These are phyloP conservation scores for Sinocyclocheilus anshuiensis DNA, from an alignment of 2,113 vertebrate species.

Conservation along the genomic window DNA sequence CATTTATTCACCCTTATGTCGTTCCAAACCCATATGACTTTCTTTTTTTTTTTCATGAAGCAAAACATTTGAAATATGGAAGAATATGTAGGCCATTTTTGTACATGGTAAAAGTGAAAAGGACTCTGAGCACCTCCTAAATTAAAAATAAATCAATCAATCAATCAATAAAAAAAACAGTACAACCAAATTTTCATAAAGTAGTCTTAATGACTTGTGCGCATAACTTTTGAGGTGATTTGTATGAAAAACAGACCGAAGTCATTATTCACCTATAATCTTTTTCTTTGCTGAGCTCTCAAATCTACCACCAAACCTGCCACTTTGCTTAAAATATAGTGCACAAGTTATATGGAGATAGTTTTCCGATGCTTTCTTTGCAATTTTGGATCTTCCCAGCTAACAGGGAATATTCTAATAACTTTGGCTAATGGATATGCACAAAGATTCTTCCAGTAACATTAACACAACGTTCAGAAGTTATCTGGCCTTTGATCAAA, in stretches of 20 bases:
- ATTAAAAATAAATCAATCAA: background rate
- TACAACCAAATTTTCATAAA: background rate
- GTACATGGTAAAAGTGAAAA: background rate
- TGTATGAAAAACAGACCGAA: background rate
- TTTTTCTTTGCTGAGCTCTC: background rate
- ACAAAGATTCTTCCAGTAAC: background rate
- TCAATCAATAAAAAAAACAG: too few relatives aligned
- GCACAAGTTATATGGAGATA: background rate
- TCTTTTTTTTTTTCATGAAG: background rate
- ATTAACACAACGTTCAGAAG: background rate
- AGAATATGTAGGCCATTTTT: background rate
- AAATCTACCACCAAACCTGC: background rate
- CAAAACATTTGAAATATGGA: background rate
- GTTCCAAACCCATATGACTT: background rate
- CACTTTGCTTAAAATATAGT: background rate
- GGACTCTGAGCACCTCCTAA: background rate
- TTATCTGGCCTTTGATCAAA: background rate
- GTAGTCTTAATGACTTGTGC: background rate
- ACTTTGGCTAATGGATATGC: background rate
- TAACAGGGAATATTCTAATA: background rate
- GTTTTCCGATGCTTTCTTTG: background rate
- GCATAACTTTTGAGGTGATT: background rate
- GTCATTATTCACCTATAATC: background rate
- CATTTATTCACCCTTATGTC: conserved; percentile 14
- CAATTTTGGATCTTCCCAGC: background rate